Base-by-base conservation (phyloP, 2,113 vertebrate genomes). In the Pyrgilauda ruficollis region DNA sequence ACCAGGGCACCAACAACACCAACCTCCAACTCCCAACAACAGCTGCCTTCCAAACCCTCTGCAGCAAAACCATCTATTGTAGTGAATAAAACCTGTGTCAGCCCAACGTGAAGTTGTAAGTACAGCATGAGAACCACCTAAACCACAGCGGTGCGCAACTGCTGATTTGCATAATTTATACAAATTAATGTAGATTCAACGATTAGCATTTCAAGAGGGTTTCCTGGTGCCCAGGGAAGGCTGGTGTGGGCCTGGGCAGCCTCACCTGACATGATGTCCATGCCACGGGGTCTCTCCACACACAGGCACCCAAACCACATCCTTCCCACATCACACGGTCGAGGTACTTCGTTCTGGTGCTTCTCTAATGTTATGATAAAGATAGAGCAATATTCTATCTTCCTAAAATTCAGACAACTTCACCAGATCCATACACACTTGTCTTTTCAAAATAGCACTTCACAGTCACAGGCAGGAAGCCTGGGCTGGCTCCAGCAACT, bases 91-190 rank as follows among this genome's bases (percentile, higher is more conserved):
- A 82, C 91, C 96, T 61, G 31, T 84, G 46, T 95, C 94, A 94
- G 92, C 93, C 95, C 96, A 93, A 96, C 24, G 7, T 50, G 64
- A 97, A 96, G 89, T 93, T 97, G 6, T 92, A 97, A 95, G 95
- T 94, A 94, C 93, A 96, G 93, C 78, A 84, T 1, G 14, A 95
- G 93, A 97, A 70, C 89, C 85, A 95, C 96, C 92, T 96, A 96
- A 97, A 87, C 92, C 91, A 94, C 91, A 96, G 95, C 18, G 5
- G 84, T 78, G 74, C 1, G 8, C 95, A 95, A 97, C 91, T 93
- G 96, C 90, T 92, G 70, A 94, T 98, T 84, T 95, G 85, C 93
- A 97, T 98, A 97, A 98, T 96, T 96, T 97, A 98, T 89, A 97
- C 96, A 97, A 96, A 97, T 97, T 93, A 94, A 97, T 91, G 94